Base-by-base conservation (phyloP, 2,888 invertebrate species). In the Pycnomerus fuliginosus region DNA sequence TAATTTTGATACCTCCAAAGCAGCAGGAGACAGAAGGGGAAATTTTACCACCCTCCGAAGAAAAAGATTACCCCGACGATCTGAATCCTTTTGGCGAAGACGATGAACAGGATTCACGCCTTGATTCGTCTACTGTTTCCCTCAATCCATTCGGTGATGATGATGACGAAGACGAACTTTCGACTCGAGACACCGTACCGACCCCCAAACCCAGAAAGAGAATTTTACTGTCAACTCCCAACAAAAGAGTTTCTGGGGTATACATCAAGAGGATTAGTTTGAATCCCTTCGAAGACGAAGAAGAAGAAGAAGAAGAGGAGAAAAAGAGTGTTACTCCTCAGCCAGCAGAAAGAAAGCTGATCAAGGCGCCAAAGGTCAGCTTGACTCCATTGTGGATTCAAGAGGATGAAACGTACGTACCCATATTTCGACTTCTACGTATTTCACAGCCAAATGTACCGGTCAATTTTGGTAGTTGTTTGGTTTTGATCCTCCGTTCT, bases 41-140 rank as follows among this genome's bases (percentile, higher is more conserved):
- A n/a, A n/a, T n/a, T n/a, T n/a, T n/a, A n/a, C n/a, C n/a, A n/a
- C n/a, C n/a, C n/a, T n/a, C n/a, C n/a, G n/a, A 51, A 16, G 38
- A 42, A 15, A 48, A 48, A 43, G 44, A 55, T 11, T 68, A 92
- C 74, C 92, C 92, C 0, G 82, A 82, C 51, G 81, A 87, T 63
- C 75, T 91, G 50, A 92, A 93, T 76, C 92, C 92, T 3, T 93
- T 93, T 72, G 83, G 80, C 20, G 85, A 84, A 55, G 87, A 87
- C 40, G 79, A 78, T 15, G 80, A 80, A 25, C 74, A 74, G 28
- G 74, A 48, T 1, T n/a, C n/a, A n/a, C n/a, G n/a, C n/a, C n/a
- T n/a, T n/a, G n/a, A n/a, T n/a, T n/a, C n/a, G n/a, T n/a, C n/a
- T n/a, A 23, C 36, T 4, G 43, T 44, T 15, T 58, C 63, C 3